Conservation (phyloP, 1,140 invertebrate species). For the Drosophila watanabei region DNA sequence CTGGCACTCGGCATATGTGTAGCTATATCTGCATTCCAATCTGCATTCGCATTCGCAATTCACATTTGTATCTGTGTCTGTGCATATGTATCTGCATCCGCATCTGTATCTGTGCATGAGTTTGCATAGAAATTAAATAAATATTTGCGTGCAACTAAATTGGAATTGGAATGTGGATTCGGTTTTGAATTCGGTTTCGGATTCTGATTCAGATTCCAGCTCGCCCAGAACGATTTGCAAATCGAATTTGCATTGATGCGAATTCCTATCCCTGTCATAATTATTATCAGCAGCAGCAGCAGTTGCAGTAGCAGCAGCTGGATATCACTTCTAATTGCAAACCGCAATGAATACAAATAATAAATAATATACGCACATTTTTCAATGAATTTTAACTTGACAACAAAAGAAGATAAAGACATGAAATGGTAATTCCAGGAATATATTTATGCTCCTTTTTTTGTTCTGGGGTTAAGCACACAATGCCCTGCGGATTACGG, state of each 20-base stretch:
- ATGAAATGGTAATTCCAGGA: not conserved
- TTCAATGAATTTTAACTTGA: not conserved
- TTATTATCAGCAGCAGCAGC: constrained; percentile 19
- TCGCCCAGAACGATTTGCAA: constrained; percentile 39
- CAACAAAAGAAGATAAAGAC: no score
- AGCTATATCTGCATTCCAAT: constrained; percentile 34
- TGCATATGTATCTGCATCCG: constrained; percentile 22
- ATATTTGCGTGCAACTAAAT: constrained; percentile 79
- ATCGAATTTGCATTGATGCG: constrained; percentile 54
- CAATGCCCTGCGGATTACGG: constrained; percentile 23
- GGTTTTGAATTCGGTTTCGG: constrained; percentile 22
- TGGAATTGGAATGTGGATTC: constrained; percentile 71
- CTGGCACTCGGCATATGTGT: constrained; percentile 34
- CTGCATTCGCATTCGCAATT: not conserved
- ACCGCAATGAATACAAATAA: constrained; percentile 9
- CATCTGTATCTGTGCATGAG: constrained; percentile 53
- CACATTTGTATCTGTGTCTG: constrained; percentile 32
- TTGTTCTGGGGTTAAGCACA: not conserved
- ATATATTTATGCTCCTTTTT: not conserved
- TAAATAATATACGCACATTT: not conserved
- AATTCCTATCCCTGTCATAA: constrained; percentile 27
- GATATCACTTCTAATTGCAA: constrained; percentile 40
- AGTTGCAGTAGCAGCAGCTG: not conserved
- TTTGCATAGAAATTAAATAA: constrained; percentile 78
- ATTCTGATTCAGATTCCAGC: constrained; percentile 6